These are phyloP conservation scores for Sparus aurata DNA, from an alignment of 2,797 vertebrate genomes.

Conservation along the genomic window DNA sequence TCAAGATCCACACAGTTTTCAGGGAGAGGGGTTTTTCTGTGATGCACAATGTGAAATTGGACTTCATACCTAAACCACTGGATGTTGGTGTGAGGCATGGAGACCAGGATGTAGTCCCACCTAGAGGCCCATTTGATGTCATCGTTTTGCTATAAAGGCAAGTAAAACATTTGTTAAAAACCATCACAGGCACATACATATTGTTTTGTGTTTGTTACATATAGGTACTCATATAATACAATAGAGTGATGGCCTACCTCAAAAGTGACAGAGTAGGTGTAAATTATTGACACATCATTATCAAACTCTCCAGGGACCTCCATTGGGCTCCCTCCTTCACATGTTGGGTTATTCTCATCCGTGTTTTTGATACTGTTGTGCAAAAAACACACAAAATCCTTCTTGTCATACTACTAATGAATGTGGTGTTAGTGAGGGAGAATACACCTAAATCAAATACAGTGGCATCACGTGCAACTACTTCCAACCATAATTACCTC, in stretches of 20 bases:
- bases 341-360: conserved; percentile 80
- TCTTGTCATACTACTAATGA: conserved; percentile 1
- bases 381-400: conserved; percentile 33
- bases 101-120: conserved; percentile 95
- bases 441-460: neutral
- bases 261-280: conserved; percentile 92
- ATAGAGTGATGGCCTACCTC: conserved; percentile 76
- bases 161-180: neutral
- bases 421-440: neutral
- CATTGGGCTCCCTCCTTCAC: conserved; percentile 86
- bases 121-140: conserved; percentile 92
- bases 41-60: neutral
- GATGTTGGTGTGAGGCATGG: conserved; percentile 93
- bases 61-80: conserved; percentile 93
- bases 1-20: neutral
- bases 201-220: neutral
- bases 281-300: conserved; percentile 85
- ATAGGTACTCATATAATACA: neutral
- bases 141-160: conserved; percentile 84
- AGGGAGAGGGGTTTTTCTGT: neutral
- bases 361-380: conserved; percentile 87
- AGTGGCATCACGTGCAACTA: neutral
- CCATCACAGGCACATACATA: neutral
- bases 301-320: conserved; percentile 87
- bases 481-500: conserved; percentile 82